phyloP scores from a whole-genome alignment of 2,113 vertebrate species.

The Gambusia holbrooki region DNA sequence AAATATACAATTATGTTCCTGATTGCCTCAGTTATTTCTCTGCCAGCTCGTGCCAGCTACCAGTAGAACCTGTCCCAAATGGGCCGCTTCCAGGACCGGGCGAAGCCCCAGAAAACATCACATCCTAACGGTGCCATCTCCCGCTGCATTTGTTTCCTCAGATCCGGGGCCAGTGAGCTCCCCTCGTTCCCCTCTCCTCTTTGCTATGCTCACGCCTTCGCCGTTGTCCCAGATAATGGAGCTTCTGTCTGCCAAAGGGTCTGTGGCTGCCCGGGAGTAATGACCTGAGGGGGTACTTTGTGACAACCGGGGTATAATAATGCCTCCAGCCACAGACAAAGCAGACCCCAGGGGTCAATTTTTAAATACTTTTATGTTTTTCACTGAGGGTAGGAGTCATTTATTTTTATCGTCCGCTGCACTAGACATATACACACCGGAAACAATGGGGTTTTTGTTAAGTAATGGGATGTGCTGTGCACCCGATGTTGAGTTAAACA shows the following conservation, averaged over 20 bases:
- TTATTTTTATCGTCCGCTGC: constrained; percentile 78
- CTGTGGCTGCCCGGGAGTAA: constrained; percentile 79
- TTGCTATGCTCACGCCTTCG: constrained; percentile 56
- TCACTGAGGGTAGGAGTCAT: constrained; percentile 76
- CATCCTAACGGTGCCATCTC: constrained; percentile 60
- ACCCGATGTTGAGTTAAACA: constrained; percentile 45
- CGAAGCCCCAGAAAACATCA: constrained; percentile 69
- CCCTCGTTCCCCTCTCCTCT: constrained; percentile 62
- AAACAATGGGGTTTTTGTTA: constrained; percentile 50
- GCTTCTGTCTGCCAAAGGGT: constrained; percentile 81
- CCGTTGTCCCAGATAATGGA: constrained; percentile 81
- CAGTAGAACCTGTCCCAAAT: constrained; percentile 69
- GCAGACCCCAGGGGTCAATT: constrained; percentile 84
- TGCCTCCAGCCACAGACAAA: constrained; percentile 84
- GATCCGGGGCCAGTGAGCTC: constrained; percentile 72
- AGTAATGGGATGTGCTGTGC: constrained; percentile 36
- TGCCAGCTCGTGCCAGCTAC: constrained; percentile 67
- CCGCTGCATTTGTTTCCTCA: constrained; percentile 68
- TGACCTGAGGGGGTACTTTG: constrained; percentile 84
- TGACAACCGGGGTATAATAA: constrained; percentile 85
- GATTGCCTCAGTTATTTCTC: constrained; percentile 78
- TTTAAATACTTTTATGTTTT: constrained; percentile 87
- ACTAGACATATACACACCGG: constrained; percentile 34
- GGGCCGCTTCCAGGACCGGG: constrained; percentile 66
- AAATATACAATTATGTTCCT: constrained; percentile 81